Evolutionary conservation across 2,113 vertebrate genomes (phyloP).

Genomic region (Hypocryptadius cinnamomeus): DNA sequence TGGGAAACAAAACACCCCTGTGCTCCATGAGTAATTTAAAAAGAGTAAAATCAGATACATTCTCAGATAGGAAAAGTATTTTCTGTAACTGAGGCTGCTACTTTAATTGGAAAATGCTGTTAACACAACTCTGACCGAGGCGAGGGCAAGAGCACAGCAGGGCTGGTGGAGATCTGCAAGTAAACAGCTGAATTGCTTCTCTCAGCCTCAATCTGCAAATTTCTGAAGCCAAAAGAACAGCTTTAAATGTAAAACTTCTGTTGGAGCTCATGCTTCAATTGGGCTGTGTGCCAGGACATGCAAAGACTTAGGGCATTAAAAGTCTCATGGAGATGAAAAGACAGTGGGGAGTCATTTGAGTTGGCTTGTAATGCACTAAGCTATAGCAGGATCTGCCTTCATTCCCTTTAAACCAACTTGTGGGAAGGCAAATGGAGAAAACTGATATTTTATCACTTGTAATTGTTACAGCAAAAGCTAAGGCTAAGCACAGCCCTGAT

Average conservation of each 20-base stretch:
- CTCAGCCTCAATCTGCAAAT: not conserved
- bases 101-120: conserved; percentile 36
- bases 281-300: conserved; percentile 9
- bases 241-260: conserved; percentile 54
- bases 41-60: not conserved
- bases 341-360: conserved; percentile 16
- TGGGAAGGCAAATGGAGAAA: not conserved
- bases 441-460: not conserved
- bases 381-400: not conserved
- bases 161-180: conserved; percentile 15
- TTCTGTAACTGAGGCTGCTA: not conserved
- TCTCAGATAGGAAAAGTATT: not conserved
- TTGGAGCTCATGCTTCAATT: conserved; percentile 26
- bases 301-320: not conserved
- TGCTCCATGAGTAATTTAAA: not conserved
- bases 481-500: not conserved
- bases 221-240: conserved; percentile 36
- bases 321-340: conserved; percentile 31
- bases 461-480: not conserved
- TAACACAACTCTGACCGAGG: not conserved
- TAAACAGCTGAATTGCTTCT: conserved; percentile 28
- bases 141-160: not conserved
- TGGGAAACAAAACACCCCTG: not conserved
- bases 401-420: not conserved
- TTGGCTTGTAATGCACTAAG: not conserved